A percentile compares a stretch with the other conserved stretches of the same genome.
Conservation (phyloP, 2,888 invertebrate species). For the Xestia c-nigrum region DNA sequence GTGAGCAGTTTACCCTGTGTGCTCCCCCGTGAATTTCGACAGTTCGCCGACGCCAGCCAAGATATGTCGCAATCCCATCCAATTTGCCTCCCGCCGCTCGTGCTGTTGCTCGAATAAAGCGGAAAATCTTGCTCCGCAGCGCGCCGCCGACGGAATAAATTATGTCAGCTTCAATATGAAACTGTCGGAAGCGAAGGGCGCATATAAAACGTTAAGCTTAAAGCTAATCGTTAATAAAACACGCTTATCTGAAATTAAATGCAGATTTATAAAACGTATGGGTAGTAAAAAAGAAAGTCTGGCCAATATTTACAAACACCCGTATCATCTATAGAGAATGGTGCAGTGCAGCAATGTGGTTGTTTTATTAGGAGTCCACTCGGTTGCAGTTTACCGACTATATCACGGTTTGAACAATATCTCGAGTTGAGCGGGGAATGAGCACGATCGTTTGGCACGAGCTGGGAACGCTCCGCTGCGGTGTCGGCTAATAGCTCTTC, state of each 20-base stretch:
- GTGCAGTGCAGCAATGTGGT: conserved; percentile 69
- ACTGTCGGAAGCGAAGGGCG: conserved; percentile 70
- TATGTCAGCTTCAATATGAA: conserved; percentile 81
- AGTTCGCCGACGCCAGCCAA: conserved; percentile 83
- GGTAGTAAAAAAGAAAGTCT: conserved; percentile 33
- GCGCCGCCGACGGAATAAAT: conserved; percentile 82
- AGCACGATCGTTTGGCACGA: conserved; percentile 84
- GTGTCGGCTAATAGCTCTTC: conserved; percentile 89
- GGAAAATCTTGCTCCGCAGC: conserved; percentile 84
- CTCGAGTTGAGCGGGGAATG: conserved; percentile 76
- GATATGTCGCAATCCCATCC: conserved; percentile 89
- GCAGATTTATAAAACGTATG: conserved; percentile 33
- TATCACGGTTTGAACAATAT: conserved; percentile 80
- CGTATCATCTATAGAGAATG: conserved; percentile 26
- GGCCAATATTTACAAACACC: conserved; percentile 42
- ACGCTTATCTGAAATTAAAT: conserved; percentile 58
- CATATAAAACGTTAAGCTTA: conserved; percentile 64
- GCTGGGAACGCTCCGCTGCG: conserved; percentile 80
- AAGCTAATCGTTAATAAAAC: conserved; percentile 49
- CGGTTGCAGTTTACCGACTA: conserved; percentile 75
- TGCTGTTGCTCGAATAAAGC: conserved; percentile 86
- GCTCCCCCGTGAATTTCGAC: conserved; percentile 85
- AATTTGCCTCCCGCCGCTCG: conserved; percentile 87
- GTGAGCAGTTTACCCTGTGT: conserved; percentile 83
- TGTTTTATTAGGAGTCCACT: conserved; percentile 73